A percentile compares a stretch with the other conserved stretches of the same genome.
Evolutionary conservation across 2,113 vertebrate genomes (phyloP).

Genomic region (Tragelaphus scriptus): DNA sequence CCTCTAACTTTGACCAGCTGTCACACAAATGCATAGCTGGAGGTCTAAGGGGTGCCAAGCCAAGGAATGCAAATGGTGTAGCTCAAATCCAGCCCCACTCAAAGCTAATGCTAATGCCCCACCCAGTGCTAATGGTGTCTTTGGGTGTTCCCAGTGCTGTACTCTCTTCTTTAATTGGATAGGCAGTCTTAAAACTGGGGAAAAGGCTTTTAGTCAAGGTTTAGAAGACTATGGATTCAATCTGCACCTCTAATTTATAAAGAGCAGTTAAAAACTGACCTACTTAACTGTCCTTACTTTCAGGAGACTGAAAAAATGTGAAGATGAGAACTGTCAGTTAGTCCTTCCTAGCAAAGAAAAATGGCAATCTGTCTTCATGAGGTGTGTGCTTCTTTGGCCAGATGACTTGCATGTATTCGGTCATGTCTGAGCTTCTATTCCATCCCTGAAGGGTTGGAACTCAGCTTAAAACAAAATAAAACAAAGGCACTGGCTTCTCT

Average conservation of each 20-base stretch:
- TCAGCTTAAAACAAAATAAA: conserved; percentile 26
- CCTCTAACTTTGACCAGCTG: neutral
- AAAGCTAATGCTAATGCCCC: neutral
- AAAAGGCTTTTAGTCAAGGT: neutral
- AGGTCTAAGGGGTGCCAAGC: neutral
- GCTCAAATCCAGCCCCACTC: neutral
- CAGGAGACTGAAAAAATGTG: neutral
- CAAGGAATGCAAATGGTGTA: neutral
- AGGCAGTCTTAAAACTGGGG: neutral
- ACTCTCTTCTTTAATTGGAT: neutral
- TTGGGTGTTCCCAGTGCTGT: neutral
- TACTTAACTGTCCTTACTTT: neutral
- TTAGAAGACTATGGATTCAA: neutral
- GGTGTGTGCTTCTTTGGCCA: neutral
- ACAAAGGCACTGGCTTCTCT: conserved; percentile 3
- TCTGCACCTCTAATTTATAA: neutral
- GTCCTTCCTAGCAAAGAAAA: neutral
- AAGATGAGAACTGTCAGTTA: neutral
- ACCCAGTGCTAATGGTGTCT: neutral
- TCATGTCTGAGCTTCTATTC: neutral
- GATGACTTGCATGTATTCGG: neutral
- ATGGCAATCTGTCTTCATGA: neutral
- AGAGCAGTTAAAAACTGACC: neutral
- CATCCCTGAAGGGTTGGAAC: neutral
- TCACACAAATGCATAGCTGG: neutral